phyloP scores from a whole-genome alignment of 2,888 invertebrate genomes.

The Dryobotodes eremita region DNA sequence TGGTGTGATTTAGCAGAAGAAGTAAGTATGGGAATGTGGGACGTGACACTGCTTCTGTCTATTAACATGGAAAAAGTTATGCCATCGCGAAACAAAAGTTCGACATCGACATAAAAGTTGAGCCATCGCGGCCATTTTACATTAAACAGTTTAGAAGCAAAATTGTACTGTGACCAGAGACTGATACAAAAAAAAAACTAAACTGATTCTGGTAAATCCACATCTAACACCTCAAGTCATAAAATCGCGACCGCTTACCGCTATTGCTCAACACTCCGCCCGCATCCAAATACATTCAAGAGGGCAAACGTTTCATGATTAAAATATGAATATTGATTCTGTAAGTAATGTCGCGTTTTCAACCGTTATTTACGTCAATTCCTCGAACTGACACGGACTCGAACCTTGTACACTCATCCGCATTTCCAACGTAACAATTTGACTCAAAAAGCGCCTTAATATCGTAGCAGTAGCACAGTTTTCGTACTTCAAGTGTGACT shows the following conservation, averaged over 20 bases:
- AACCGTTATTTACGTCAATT: slow-evolving; percentile 67
- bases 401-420: slow-evolving; percentile 23
- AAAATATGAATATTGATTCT: slow-evolving; percentile 78
- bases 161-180: not conserved
- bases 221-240: not conserved
- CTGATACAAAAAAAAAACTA: not conserved
- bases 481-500: not conserved
- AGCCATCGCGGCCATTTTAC: too few relatives aligned
- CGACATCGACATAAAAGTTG: too few relatives aligned
- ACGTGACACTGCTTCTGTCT: not conserved
- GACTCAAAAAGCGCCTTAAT: too few relatives aligned
- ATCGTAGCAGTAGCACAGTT: not conserved
- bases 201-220: not conserved
- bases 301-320: slow-evolving; percentile 73
- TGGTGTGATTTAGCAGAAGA: not conserved
- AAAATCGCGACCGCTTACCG: slow-evolving; percentile 18
- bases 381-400: slow-evolving; percentile 57
- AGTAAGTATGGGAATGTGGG: not conserved
- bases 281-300: slow-evolving; percentile 47
- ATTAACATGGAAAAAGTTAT: not conserved
- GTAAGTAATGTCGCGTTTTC: slow-evolving; percentile 65
- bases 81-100: too few relatives aligned
- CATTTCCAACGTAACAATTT: not conserved
- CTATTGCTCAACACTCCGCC: not conserved
- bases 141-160: too few relatives aligned